phyloP scores from a whole-genome alignment of 2,113 vertebrate genomes.

The Rhombomys opimus region DNA sequence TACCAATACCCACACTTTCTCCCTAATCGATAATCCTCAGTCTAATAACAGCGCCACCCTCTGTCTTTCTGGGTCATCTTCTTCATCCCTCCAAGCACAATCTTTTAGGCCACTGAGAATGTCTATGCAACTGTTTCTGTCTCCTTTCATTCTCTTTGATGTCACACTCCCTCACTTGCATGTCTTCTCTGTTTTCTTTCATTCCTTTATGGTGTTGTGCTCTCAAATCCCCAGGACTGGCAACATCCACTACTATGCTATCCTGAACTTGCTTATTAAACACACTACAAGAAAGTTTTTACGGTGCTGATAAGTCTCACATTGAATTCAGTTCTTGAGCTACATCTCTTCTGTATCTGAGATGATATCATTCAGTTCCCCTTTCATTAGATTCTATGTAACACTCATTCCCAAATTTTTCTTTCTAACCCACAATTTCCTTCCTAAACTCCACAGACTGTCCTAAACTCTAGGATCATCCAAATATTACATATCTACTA shows the following conservation, averaged over 20 bases:
- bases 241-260: neutral
- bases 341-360: neutral
- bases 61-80: neutral
- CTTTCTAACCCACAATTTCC: neutral
- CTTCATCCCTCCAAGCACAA: neutral
- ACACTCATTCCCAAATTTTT: neutral
- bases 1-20: neutral
- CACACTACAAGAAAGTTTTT: neutral
- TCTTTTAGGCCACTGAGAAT: neutral
- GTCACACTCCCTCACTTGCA: neutral
- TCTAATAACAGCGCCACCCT: neutral
- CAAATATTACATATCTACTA: neutral
- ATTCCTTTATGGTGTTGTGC: neutral
- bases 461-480: neutral
- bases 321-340: neutral
- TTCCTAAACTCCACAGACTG: neutral
- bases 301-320: neutral
- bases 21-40: neutral
- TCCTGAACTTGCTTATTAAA: neutral
- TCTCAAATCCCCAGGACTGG: neutral
- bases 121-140: neutral
- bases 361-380: neutral
- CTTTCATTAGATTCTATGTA: neutral
- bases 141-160: neutral
- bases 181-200: neutral